phyloP scores from a whole-genome alignment of 2,113 vertebrate genomes.

The Peromyscus polionotus region DNA sequence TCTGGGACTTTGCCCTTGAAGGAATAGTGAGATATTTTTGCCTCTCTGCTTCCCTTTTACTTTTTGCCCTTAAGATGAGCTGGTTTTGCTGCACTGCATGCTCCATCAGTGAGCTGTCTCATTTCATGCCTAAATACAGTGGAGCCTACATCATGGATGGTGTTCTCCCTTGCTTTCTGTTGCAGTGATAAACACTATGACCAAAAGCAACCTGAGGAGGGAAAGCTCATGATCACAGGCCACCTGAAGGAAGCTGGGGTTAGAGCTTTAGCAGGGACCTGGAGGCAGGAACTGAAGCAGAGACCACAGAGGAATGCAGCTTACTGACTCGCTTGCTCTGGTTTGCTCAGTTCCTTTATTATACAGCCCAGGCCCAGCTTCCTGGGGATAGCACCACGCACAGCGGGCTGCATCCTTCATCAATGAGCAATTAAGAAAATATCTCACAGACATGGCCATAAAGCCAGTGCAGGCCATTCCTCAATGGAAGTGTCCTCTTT shows the following conservation, averaged over 20 bases:
- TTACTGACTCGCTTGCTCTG: background rate
- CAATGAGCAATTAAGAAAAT: background rate
- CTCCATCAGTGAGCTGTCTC: background rate
- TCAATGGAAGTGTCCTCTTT: background rate
- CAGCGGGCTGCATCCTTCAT: no score
- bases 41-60: no score
- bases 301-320: background rate
- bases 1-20: background rate
- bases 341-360: background rate
- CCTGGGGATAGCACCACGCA: background rate
- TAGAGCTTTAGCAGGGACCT: background rate
- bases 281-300: background rate
- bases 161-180: background rate
- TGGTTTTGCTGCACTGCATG: background rate
- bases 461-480: background rate
- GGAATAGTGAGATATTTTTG: background rate
- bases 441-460: background rate
- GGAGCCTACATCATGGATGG: background rate
- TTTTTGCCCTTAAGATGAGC: no score
- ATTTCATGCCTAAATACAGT: background rate
- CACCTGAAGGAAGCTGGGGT: background rate
- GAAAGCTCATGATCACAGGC: background rate
- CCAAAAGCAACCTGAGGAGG: background rate
- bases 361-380: background rate
- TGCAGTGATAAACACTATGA: background rate